Evolutionary conservation across 2,888 invertebrate species (phyloP).

Genomic region (Cerastis rubricosa): DNA sequence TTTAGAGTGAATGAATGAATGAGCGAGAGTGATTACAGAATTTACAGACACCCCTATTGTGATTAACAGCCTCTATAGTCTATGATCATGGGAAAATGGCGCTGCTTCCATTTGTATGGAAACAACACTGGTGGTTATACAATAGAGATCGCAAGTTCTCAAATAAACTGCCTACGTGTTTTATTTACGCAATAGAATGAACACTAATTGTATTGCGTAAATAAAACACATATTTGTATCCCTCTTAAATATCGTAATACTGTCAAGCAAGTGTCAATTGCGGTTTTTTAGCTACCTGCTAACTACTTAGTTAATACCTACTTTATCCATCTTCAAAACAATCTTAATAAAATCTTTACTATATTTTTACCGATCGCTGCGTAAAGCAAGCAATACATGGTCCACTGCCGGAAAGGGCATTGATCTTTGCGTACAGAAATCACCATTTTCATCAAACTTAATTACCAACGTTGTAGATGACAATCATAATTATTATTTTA

Average conservation of each 20-base stretch:
- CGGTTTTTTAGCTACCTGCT: background rate
- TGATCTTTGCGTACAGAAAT: slow-evolving; percentile 6
- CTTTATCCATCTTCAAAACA: background rate
- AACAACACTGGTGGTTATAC: slow-evolving; percentile 2
- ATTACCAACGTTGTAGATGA: background rate
- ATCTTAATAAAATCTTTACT: background rate
- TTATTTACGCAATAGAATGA: slow-evolving; percentile 31
- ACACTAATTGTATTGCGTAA: no score
- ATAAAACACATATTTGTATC: background rate
- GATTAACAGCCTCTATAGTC: slow-evolving; percentile 3
- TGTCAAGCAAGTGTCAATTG: slow-evolving; percentile 3
- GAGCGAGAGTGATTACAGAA: slow-evolving; percentile 25
- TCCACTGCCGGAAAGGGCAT: slow-evolving; percentile 13
- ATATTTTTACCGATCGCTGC: background rate
- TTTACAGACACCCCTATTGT: slow-evolving; percentile 29
- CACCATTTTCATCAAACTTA: background rate
- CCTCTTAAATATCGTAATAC: background rate
- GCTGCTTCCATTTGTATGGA: slow-evolving; percentile 30
- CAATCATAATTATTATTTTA: background rate
- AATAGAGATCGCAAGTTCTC: slow-evolving; percentile 32
- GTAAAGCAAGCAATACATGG: slow-evolving; percentile 18
- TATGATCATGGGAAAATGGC: slow-evolving; percentile 43
- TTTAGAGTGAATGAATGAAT: slow-evolving; percentile 27
- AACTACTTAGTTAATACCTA: background rate
- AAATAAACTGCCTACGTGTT: background rate